phyloP scores from a whole-genome alignment of 2,888 invertebrate genomes.

The Drosophila kokeensis region DNA sequence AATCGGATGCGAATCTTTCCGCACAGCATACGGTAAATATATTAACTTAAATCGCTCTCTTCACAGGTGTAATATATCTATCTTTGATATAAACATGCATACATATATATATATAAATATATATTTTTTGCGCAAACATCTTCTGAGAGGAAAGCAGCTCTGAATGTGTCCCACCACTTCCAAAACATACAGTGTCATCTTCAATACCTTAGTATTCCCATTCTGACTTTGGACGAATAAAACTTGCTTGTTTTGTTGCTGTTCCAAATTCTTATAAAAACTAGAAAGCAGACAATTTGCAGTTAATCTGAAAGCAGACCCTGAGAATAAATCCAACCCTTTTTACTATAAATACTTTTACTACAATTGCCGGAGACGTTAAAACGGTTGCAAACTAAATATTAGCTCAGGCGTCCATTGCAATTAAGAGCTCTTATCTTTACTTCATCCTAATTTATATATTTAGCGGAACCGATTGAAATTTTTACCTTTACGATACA shows the following conservation, averaged over 20 bases:
- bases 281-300: background rate
- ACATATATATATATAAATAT: constrained; percentile 17
- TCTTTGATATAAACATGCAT: constrained; percentile 19
- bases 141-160: constrained; percentile 27
- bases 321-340: background rate
- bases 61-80: constrained; percentile 40
- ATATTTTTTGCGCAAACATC: constrained; percentile 27
- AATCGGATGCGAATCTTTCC: constrained; percentile 97
- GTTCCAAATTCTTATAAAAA: background rate
- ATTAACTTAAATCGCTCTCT: constrained; percentile 20
- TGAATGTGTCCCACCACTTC: constrained; percentile 8
- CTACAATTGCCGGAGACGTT: background rate
- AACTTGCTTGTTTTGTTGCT: background rate
- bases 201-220: constrained; percentile 5
- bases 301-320: background rate
- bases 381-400: background rate
- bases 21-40: constrained; percentile 94
- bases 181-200: background rate
- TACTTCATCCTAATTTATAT: background rate
- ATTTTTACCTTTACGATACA: background rate
- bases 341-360: background rate
- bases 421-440: background rate
- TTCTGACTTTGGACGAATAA: background rate
- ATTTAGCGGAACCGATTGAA: background rate
- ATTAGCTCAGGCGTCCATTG: background rate